Base-by-base conservation (phyloP, 2,113 vertebrate genomes). In the Donacobius atricapilla region DNA sequence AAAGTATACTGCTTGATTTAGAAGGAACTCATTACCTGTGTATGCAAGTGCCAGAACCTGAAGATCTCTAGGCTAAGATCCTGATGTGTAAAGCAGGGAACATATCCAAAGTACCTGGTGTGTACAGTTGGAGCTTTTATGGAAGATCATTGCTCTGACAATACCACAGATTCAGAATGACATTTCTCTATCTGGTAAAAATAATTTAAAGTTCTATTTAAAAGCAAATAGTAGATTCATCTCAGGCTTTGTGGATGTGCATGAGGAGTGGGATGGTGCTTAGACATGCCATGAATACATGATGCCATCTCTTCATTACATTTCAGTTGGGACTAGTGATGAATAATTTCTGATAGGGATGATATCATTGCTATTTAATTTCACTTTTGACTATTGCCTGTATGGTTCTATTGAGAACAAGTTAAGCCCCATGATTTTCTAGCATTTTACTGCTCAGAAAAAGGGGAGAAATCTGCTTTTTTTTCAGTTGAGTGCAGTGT, bases 331-430 rank as follows among this genome's bases (percentile, higher is more conserved):
- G 28, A 69, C 50, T 45, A 39, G 71, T 37, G 44, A 71, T 72
- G 25, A 82, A 85, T 87, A 93, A 84, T 87, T 85, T 93, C 58
- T 79, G 22, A 69, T 47, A 50, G n/a, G 28, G 42, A 71, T 82
- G 22, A 31, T 72, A 47, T 39, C 1, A 61, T 19, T 89, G 18
- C 21, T 76, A 51, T 77, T 85, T 83, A 42, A 45, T 79, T 83
- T 87, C 61, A 76, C 10, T 39, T 91, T 72, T 61, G 15, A 35
- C 79, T 83, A 35, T 70, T 50, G 16, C 5, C 25, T 79, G 3
- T 78, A 27, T 86, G 16, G 2, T 64, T 84, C 23, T 24, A 24
- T 13, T 18, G 16, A 91, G 57, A 75, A 15, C 7, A 87, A 82
- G 15, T 80, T 51, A 71, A 75, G 10, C 80, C 39, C 11, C 51